phyloP scores from a whole-genome alignment of 2,888 invertebrate genomes.

The Laspeyria flexula region DNA sequence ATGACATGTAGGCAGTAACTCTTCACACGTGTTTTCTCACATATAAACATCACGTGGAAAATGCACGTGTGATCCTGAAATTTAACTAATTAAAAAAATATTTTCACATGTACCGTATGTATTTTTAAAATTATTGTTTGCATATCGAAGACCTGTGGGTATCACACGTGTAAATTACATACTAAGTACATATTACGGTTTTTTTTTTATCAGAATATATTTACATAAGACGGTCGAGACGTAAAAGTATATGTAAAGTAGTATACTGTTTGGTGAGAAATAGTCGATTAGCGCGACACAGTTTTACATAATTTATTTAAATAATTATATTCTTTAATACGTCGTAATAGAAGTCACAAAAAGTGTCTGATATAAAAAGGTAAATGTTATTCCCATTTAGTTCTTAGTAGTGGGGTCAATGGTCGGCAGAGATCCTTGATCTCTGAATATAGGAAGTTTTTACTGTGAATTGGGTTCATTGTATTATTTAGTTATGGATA shows the following conservation, averaged over 20 bases:
- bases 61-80: not conserved
- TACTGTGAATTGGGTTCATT: constrained; percentile 4
- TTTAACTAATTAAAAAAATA: not conserved
- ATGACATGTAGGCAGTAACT: not conserved
- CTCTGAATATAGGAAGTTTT: constrained; percentile 28
- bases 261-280: not conserved
- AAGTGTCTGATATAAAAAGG: constrained; percentile 25
- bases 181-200: not conserved
- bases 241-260: not conserved
- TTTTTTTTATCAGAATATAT: not conserved
- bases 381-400: constrained; percentile 25
- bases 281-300: not conserved
- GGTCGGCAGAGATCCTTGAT: constrained; percentile 38
- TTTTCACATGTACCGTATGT: not conserved
- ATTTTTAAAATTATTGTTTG: not conserved
- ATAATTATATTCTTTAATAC: constrained; percentile 4
- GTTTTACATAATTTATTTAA: constrained; percentile 1
- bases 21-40: not conserved
- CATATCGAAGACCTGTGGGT: not conserved
- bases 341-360: constrained; percentile 3
- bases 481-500: not conserved
- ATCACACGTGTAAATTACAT: not conserved
- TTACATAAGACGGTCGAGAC: constrained; percentile 1
- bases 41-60: not conserved
- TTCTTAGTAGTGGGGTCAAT: constrained; percentile 39